phyloP scores from a whole-genome alignment of 2,113 vertebrate species.

The Etia nguti region DNA sequence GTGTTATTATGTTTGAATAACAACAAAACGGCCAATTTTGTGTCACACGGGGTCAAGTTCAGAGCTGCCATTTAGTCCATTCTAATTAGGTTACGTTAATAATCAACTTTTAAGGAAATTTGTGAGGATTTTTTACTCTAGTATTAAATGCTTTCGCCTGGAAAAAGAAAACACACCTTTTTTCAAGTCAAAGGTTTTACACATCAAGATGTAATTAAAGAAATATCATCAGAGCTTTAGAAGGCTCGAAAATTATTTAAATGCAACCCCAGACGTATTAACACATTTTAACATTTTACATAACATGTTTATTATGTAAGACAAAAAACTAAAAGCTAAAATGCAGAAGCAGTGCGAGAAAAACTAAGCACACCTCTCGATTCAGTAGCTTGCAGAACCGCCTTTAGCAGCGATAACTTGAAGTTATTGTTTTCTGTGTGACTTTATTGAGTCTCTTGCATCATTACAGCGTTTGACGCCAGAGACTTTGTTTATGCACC shows the following conservation, averaged over 20 bases:
- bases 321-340: background rate
- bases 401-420: background rate
- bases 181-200: background rate
- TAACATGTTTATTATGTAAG: background rate
- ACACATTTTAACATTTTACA: background rate
- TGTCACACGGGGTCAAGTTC: background rate
- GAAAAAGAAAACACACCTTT: background rate
- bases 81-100: background rate
- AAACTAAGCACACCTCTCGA: background rate
- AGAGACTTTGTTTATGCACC: background rate
- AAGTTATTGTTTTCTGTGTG: background rate
- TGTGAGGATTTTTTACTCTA: background rate
- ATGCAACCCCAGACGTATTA: fast-evolving
- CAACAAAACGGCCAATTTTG: background rate
- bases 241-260: background rate
- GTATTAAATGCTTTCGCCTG: background rate
- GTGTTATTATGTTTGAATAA: background rate
- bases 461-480: background rate
- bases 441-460: background rate
- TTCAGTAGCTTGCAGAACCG: background rate
- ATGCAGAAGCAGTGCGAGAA: background rate
- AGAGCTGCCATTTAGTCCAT: background rate
- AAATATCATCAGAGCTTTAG: background rate
- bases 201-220: background rate
- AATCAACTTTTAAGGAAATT: background rate